Evolutionary conservation across 1,140 invertebrate species (phyloP), one percentile per base, ranked within the genome.

Genomic region (Agrilus planipennis): DNA sequence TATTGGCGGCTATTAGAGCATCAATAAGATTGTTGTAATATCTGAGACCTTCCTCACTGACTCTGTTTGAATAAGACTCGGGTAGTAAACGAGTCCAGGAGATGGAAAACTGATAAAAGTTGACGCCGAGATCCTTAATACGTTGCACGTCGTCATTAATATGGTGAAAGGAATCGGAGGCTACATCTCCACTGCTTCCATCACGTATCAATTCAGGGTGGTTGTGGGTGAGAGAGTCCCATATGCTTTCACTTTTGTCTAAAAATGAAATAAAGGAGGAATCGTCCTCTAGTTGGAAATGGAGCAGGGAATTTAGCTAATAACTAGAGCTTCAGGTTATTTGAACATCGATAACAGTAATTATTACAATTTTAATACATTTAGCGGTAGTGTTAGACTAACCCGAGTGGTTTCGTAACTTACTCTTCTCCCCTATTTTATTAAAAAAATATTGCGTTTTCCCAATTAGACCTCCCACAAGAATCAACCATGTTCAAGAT

Each of bases 171-270:
- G 70, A 69, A 50, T 75, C 67, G 27, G 67, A 63, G 21, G 72
- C 71, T 3, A 72, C 47, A 45, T 75, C 70, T 4, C 68, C 73
- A 42, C 62, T 72, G 1, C 57, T 59, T 4, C 56, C 41, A 46
- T 79, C 71, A 1, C 44, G 37, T 5, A 76, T 69, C 11, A 53
- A 67, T 14, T 67, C 54, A 10, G 68, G 61, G 44, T 64, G 50
- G 4, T 63, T 46, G 42, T 76, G 71, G 2, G 67, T 56, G 46
- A 69, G 71, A 14, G 59, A 66, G 54, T 79, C 76, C 73, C 71
- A 72, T 48, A 69, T 69, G 45, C 62, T 68, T 52, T 65, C 64
- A 10, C 67, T 64, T 48, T 61, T 57, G 15, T 55, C 61, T 61
- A 39, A 18, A 45, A 45, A 11, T n/a, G n/a, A 32, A 32, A 14